Conservation (phyloP, 2,888 invertebrate species). For the Brachylomia viminalis region DNA sequence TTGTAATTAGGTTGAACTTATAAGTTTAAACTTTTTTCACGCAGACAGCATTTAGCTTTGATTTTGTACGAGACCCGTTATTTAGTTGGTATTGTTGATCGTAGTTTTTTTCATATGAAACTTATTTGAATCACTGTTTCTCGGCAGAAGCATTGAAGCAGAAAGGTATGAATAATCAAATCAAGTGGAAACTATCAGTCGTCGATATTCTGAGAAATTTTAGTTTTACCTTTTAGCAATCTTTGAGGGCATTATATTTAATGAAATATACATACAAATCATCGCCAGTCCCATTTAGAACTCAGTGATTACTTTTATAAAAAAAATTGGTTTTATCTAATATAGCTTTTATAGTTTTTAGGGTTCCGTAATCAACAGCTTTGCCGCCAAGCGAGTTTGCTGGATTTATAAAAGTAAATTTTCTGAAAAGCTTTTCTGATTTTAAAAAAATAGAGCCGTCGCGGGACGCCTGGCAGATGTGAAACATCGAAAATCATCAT, state of each 20-base stretch:
- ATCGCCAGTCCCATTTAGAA: neutral
- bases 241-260: constrained; percentile 27
- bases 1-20: too few species aligned
- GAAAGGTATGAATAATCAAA: constrained; percentile 21
- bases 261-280: constrained; percentile 3
- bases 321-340: neutral
- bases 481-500: too few species aligned
- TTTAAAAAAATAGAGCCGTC: too few species aligned
- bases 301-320: too few species aligned
- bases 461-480: too few species aligned
- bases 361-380: neutral
- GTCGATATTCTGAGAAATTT: neutral
- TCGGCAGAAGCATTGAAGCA: neutral
- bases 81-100: too few species aligned
- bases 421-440: neutral
- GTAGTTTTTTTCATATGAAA: too few species aligned
- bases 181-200: neutral
- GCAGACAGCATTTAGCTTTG: too few species aligned
- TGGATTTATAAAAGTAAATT: neutral
- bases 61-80: too few species aligned
- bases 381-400: too few species aligned
- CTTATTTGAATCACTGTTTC: constrained; percentile 9
- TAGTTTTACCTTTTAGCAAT: constrained; percentile 25
- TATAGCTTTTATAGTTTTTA: neutral
- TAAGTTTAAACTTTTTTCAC: too few species aligned